Evolutionary conservation across 2,888 invertebrate genomes (phyloP).

Genomic region (Pheosia tremula): DNA sequence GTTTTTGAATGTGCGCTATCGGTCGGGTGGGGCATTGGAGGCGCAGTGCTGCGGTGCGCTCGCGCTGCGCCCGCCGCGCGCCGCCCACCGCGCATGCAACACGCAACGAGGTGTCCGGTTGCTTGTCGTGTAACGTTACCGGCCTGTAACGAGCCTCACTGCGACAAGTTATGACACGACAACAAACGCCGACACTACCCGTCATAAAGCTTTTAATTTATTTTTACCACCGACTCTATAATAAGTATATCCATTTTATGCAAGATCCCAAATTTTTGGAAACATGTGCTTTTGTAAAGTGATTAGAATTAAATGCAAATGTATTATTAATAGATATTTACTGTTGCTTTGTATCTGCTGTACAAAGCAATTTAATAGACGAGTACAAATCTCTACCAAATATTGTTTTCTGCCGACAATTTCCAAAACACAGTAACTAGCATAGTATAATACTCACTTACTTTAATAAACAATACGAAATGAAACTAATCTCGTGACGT

Average conservation of each 20-base stretch:
- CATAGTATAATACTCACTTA: too few relatives aligned
- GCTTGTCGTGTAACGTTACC: conserved; percentile 66
- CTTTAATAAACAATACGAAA: too few relatives aligned
- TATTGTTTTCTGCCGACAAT: too few relatives aligned
- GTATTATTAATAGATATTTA: neutral
- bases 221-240: conserved; percentile 52
- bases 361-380: too few relatives aligned
- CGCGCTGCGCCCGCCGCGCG: conserved; percentile 8
- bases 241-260: conserved; percentile 22
- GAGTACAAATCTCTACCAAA: too few relatives aligned
- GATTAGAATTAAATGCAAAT: neutral
- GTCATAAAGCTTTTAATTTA: conserved; percentile 57
- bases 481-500: too few relatives aligned
- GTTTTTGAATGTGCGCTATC: neutral
- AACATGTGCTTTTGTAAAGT: neutral
- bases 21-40: neutral
- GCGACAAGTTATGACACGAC: conserved; percentile 76
- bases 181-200: conserved; percentile 66
- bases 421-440: too few relatives aligned
- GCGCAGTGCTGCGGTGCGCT: neutral
- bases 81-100: conserved; percentile 60
- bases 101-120: conserved; percentile 73
- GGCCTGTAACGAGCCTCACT: conserved; percentile 63
- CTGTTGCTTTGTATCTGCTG: neutral
- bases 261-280: conserved; percentile 11